A percentile compares a stretch with the other conserved stretches of the same genome.
Conservation (phyloP, 1,140 invertebrate species). For the Bombus picipes region DNA sequence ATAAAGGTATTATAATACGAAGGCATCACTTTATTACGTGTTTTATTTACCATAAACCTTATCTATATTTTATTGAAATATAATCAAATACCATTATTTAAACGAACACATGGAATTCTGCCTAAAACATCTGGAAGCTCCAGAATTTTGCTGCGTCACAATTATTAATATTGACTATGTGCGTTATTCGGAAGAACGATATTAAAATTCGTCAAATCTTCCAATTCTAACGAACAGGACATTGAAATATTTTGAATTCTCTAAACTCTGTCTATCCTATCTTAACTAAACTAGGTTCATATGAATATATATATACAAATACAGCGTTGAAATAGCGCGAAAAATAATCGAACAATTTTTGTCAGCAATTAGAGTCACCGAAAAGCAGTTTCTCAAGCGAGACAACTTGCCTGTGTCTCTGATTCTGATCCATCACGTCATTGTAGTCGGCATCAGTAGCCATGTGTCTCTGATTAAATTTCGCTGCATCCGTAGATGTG, state of each 20-base stretch:
- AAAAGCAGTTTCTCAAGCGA: conserved; percentile 78
- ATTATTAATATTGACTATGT: not conserved
- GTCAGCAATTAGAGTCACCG: conserved; percentile 75
- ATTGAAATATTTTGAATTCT: not conserved
- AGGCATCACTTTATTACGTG: not conserved
- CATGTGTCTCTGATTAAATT: not conserved
- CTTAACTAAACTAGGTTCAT: not conserved
- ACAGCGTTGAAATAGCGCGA: not conserved
- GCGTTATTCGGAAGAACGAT: not conserved
- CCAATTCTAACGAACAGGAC: not conserved
- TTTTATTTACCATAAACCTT: conserved; percentile 7
- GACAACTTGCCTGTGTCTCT: conserved; percentile 78
- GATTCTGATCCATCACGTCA: conserved; percentile 33
- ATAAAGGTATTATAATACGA: not conserved
- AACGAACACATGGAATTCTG: not conserved
- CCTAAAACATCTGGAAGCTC: conserved; percentile 21
- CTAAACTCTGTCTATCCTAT: not conserved
- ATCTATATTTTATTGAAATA: conserved; percentile 15
- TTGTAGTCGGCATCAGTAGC: not conserved
- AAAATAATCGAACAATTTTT: conserved; percentile 34
- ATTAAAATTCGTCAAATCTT: not conserved
- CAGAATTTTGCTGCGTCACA: not conserved
- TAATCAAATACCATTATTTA: not conserved
- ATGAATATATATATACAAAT: not conserved
- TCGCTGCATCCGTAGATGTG: conserved; percentile 64